Base-by-base conservation (phyloP, 1,140 invertebrate species). In the Trissolcus basalis region DNA sequence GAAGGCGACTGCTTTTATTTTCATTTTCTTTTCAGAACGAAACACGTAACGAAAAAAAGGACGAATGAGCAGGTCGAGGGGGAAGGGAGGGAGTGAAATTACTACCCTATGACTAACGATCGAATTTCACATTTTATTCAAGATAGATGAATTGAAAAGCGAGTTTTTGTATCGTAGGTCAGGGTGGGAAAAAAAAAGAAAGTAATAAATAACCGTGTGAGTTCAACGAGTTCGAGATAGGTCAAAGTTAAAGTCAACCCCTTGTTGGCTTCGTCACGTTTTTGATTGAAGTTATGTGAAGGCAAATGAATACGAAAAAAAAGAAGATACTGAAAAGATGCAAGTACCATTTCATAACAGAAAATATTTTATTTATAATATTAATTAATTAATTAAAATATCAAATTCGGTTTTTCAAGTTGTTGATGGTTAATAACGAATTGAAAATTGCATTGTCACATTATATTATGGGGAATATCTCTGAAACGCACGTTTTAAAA, bases 181-280 rank as follows among this genome's bases (percentile, higher is more conserved):
- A 67, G 51, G 63, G 39, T 67, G 43, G 63, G 11, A 13, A 63
- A 53, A 61, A 61, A 61, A 39, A 63, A 61, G 27, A 44, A 56
- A 50, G 51, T 56, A 67, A 58, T 56, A 67, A 67, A 67, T 65
- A 65, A 65, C 35, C 14, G 19, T 44, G 50, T 56, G 45, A 12
- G 41, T 54, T 32, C 63, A 67, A 3, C 50, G 33, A 33, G 64
- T 65, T 55, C 45, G 61, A 48, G 61, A n/a, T 49, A 64, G 60
- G 63, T 67, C 63, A 67, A 67, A 67, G 63, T 67, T 67, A 67
- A 67, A 56, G 51, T 35, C 36, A 56, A 67, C 63, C 19, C 6
- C 63, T 49, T 49, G 49, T 36, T 32, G 54, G 32, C 12, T 50
- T 49, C 63, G 53, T 67, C 45, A 50, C 53, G 43, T 67, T 67